Percentiles rank a stretch among this genome's conserved stretches.
These are phyloP conservation scores for Chroicocephalus ridibundus DNA, from an alignment of 2,113 vertebrate genomes.

Conservation along the genomic window DNA sequence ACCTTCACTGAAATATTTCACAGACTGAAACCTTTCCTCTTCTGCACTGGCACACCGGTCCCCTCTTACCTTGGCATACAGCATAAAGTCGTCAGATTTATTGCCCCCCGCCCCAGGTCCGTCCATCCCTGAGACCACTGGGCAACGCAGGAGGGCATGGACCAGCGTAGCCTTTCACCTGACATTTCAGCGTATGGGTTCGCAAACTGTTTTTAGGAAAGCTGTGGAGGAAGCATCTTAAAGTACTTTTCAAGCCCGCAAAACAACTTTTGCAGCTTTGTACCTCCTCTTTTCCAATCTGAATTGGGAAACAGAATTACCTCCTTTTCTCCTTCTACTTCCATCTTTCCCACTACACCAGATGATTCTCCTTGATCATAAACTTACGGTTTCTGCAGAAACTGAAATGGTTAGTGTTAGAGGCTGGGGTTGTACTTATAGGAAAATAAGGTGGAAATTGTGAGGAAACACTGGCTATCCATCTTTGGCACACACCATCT, in stretches of 20 bases:
- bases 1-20: not conserved
- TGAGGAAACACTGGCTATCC: not conserved
- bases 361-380: not conserved
- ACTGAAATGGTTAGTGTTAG: not conserved
- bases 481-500: not conserved
- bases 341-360: not conserved
- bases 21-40: not conserved
- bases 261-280: not conserved
- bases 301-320: not conserved
- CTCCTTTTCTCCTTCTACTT: not conserved
- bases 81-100: not conserved
- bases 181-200: not conserved
- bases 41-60: not conserved
- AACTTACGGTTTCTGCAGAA: not conserved
- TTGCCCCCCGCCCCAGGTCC: not conserved
- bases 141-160: not conserved
- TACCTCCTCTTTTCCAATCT: not conserved
- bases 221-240: not conserved
- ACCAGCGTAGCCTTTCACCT: fast-evolving
- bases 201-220: not conserved
- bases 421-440: not conserved
- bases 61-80: not conserved
- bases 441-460: not conserved
- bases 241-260: not conserved
- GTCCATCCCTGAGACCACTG: not conserved